Percentiles rank a stretch among this genome's conserved stretches.
These are phyloP conservation scores for Macropodus opercularis DNA, from an alignment of 2,797 vertebrate species.

Conservation along the genomic window DNA sequence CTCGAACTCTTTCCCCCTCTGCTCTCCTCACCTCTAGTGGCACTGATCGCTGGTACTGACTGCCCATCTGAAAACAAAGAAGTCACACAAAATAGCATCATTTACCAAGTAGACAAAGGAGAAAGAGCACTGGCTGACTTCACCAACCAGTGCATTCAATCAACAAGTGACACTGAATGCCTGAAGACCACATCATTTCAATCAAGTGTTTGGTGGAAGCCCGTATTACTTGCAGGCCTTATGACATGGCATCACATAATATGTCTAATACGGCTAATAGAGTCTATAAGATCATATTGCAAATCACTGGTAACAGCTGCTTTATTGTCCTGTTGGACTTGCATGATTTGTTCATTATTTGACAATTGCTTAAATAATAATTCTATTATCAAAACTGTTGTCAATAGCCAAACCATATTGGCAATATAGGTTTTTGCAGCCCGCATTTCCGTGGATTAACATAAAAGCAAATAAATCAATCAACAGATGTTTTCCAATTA, in stretches of 20 bases:
- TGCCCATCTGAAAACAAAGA: constrained; percentile 77
- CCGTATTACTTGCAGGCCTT: background rate
- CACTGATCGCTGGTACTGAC: constrained; percentile 82
- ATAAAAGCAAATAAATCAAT: background rate
- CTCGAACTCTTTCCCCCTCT: constrained; percentile 83
- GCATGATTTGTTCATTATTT: background rate
- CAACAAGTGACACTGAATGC: constrained; percentile 19
- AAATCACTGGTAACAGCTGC: background rate
- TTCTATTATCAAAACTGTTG: no score
- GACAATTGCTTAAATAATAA: no score
- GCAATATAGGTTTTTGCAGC: background rate
- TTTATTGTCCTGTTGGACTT: background rate
- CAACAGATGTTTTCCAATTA: rapidly evolving
- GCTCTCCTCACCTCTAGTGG: constrained; percentile 83
- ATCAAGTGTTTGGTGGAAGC: constrained; percentile 6
- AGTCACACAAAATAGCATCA: constrained; percentile 43
- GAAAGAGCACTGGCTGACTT: constrained; percentile 44
- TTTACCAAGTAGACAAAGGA: constrained; percentile 46
- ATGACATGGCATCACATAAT: background rate
- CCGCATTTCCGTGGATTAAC: background rate
- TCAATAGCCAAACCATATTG: no score
- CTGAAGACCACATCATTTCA: constrained; percentile 21
- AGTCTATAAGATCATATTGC: no score
- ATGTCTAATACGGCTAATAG: no score
- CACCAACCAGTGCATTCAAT: constrained; percentile 29